Base-by-base conservation (phyloP, 2,113 vertebrate genomes). In the Oophaga pumilio region DNA sequence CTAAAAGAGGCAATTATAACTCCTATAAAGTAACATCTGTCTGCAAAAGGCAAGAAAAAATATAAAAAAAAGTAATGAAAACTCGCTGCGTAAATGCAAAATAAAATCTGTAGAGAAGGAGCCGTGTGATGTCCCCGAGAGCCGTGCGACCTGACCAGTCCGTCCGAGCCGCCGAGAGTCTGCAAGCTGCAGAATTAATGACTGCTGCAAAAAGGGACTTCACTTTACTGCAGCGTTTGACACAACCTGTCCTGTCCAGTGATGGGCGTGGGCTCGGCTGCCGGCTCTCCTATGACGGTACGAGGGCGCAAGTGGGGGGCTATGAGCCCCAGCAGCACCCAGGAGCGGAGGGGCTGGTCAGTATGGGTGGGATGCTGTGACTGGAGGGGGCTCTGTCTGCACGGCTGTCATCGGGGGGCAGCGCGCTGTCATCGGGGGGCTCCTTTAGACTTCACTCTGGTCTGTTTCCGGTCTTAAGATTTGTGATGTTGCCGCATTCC, bases 221-320 rank as follows among this genome's bases (percentile, higher is more conserved):
- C 52, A 74, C 82, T 71, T 84, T 84, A 84, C 82, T 84, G 82
- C 82, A 84, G 82, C 18, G 24, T 73, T 68, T 84, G 68, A 50
- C 82, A 84, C 82, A 84, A 84, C 82, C 82, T 84, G 82, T 84
- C 73, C 68, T 84, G 68, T 84, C 56, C 71, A 20, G n/a, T 71
- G 68, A 84, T 71, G 33, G 64, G 28, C 2, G 64, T 71, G 66
- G 28, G 64, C 33, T 15, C 9, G 50, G 26, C 82, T 84, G 68
- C 82, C 66, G 33, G 82, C 26, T 18, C 62, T 33, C 28, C 82
- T 43, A n/a, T 68, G n/a, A 12, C 57, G 82, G 82, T 84, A 84
- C 43, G 82, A 73, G 82, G 22, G 33, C 33, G 33, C 33, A 43
- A 5, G 33, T 43, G 33, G 26, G 66, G 82, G 24, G 50, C 12